Conservation (phyloP, 53 echinoderm and acorn worm species). For the Astropecten irregularis region DNA sequence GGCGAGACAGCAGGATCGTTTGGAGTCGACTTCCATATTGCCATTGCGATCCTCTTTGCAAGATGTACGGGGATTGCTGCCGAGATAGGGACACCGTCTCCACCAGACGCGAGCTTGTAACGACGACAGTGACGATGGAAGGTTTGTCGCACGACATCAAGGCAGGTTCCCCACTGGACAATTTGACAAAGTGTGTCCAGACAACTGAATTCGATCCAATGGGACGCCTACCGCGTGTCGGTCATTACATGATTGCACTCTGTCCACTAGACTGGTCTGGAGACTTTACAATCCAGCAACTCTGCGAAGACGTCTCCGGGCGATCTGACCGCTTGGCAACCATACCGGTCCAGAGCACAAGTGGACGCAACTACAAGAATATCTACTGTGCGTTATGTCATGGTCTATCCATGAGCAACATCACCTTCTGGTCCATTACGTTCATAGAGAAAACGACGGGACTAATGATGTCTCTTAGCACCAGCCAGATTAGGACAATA, state of each 20-base stretch:
- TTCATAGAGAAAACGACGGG: background rate
- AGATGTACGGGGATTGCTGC: no score
- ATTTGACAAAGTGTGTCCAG: background rate
- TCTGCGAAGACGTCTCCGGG: background rate
- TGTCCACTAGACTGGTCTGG: constrained; percentile 5
- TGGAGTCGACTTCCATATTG: no score
- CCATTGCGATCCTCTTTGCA: no score
- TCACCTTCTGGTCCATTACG: background rate
- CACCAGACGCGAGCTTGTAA: no score
- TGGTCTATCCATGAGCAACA: background rate
- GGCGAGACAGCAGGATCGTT: no score
- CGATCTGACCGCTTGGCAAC: background rate
- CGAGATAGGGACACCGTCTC: no score
- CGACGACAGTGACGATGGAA: no score
- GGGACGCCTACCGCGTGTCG: background rate
- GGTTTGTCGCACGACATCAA: no score
- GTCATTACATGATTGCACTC: background rate
- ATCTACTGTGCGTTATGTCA: constrained; percentile 24
- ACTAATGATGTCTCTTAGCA: background rate
- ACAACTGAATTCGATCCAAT: background rate
- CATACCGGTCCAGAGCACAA: background rate
- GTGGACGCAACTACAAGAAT: background rate
- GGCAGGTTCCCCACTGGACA: no score
- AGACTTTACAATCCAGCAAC: background rate
- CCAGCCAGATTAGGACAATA: background rate